Conservation (phyloP, 2,113 vertebrate genomes). For the Elephantulus edwardii region DNA sequence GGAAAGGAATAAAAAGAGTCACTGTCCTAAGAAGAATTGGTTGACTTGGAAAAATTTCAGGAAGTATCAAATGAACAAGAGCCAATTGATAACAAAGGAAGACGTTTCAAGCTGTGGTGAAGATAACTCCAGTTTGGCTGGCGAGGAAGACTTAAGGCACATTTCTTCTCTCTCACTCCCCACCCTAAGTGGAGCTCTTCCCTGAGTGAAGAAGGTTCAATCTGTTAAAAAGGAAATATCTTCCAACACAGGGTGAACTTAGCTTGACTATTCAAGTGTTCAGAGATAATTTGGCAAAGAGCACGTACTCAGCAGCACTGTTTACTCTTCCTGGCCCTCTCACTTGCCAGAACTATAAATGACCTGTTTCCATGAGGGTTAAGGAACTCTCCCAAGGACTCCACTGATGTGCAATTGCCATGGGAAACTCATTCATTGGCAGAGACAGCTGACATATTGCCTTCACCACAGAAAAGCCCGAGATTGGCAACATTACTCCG, state of each 20-base stretch:
- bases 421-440: neutral
- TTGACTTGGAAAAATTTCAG: no score
- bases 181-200: no score
- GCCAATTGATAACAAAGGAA: no score
- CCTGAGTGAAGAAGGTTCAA: neutral
- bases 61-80: no score
- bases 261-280: neutral
- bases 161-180: neutral
- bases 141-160: neutral
- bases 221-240: neutral
- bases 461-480: neutral
- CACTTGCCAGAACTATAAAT: neutral
- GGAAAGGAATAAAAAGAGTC: no score
- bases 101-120: no score
- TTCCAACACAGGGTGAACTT: neutral
- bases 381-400: neutral
- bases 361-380: neutral
- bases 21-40: no score
- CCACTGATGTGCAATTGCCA: neutral
- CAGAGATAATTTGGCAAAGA: neutral
- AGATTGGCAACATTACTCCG: neutral
- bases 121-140: neutral
- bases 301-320: neutral
- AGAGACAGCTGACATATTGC: neutral
- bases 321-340: neutral